A percentile compares a stretch with the other conserved stretches of the same genome.
These are phyloP conservation scores for Brachirus orientalis DNA, from an alignment of 2,113 vertebrate genomes.

Conservation along the genomic window DNA sequence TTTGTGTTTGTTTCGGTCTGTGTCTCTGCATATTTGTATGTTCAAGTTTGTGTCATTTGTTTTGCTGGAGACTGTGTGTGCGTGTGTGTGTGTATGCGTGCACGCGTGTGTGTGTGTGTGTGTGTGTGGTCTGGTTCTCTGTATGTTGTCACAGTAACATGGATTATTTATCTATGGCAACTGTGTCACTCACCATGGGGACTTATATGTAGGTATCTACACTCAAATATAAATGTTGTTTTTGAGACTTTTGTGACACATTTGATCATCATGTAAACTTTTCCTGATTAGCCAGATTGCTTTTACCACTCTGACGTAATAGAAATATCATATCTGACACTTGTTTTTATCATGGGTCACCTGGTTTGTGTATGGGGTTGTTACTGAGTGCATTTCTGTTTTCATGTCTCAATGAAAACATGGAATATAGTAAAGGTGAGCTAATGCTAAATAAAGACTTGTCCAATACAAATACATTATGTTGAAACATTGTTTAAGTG, in stretches of 20 bases:
- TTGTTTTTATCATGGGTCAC: too few species aligned
- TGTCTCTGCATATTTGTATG: constrained; percentile 48
- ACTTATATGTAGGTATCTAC: constrained; percentile 13
- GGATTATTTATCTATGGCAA: constrained; percentile 67
- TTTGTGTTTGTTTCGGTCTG: constrained; percentile 60
- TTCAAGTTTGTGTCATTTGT: constrained; percentile 53
- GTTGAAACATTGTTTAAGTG: not conserved
- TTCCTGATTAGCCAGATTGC: not conserved
- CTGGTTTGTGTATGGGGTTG: too few species aligned
- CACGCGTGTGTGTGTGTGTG: constrained; percentile 38
- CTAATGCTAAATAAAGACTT: too few species aligned
- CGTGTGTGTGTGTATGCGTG: constrained; percentile 25
- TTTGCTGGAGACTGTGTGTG: constrained; percentile 24
- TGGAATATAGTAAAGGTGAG: constrained; percentile 6
- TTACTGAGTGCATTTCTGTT: constrained; percentile 23
- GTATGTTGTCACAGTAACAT: constrained; percentile 43
- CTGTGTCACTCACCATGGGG: constrained; percentile 45
- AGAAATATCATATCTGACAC: not conserved
- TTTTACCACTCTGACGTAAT: too few species aligned
- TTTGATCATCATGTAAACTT: not conserved
- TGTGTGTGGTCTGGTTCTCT: constrained; percentile 43
- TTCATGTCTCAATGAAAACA: constrained; percentile 23
- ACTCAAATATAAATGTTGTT: not conserved
- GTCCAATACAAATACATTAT: not conserved
- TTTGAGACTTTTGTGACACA: not conserved